phyloP scores from a whole-genome alignment of 2,797 vertebrate genomes.

The Nyctalus aviator region DNA sequence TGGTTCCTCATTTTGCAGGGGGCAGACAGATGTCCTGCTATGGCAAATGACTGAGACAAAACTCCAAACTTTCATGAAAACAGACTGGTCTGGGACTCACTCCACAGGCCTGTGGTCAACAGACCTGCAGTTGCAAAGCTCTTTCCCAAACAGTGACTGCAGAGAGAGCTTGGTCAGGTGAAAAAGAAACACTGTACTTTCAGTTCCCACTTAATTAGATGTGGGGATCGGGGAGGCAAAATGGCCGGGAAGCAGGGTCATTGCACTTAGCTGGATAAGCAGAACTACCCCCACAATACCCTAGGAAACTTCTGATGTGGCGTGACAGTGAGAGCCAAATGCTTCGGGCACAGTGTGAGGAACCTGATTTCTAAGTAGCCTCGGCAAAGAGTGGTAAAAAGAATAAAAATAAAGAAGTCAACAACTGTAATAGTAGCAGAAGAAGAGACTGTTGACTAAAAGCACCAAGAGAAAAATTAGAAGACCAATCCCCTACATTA shows the following conservation, averaged over 20 bases:
- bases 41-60: neutral
- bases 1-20: neutral
- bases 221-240: neutral
- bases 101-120: neutral
- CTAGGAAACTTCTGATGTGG: neutral
- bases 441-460: constrained; percentile 30
- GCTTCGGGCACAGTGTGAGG: neutral
- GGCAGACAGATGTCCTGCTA: neutral
- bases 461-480: neutral
- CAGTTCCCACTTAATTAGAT: neutral
- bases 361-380: neutral
- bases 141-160: neutral
- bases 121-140: neutral
- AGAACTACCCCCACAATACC: neutral
- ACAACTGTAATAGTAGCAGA: too few species aligned
- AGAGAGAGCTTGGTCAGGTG: neutral
- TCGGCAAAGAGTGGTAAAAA: neutral
- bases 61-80: neutral
- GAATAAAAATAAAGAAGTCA: neutral
- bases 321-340: fast-evolving
- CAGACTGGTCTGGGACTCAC: neutral
- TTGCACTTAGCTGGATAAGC: neutral
- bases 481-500: neutral
- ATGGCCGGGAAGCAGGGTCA: neutral
- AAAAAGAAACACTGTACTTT: neutral